Evolutionary conservation across 2,888 invertebrate genomes (phyloP).

Genomic region (Phania funesta): DNA sequence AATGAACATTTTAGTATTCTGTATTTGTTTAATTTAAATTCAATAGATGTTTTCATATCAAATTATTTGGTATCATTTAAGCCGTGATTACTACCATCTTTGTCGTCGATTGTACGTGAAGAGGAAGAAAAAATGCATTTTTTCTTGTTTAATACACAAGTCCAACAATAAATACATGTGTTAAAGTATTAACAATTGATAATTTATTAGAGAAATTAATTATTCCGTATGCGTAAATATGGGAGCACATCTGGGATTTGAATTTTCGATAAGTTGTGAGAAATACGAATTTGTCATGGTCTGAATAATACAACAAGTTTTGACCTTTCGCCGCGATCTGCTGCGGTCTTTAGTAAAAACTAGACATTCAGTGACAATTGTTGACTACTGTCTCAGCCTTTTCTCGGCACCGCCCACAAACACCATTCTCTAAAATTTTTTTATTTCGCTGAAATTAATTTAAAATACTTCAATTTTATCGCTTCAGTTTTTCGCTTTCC

Average conservation of each 20-base stretch:
- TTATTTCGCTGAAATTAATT: no score
- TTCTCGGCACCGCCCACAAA: no score
- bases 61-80: constrained; percentile 65
- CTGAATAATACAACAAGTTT: no score
- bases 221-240: constrained; percentile 5
- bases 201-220: constrained; percentile 38
- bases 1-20: constrained; percentile 49
- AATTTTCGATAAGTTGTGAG: not conserved
- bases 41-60: constrained; percentile 63
- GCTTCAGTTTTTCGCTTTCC: no score
- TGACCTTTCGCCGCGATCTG: no score
- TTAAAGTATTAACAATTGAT: not conserved
- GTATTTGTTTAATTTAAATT: constrained; percentile 67
- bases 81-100: constrained; percentile 51
- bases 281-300: no score
- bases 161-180: not conserved
- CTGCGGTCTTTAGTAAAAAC: no score
- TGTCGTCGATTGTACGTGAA: constrained; percentile 31
- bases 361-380: no score
- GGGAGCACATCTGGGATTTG: not conserved
- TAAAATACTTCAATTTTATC: no score
- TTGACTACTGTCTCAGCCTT: no score
- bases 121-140: constrained; percentile 9
- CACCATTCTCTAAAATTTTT: no score
- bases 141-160: constrained; percentile 1